These are phyloP conservation scores for Sarotherodon lohbergeri DNA, from an alignment of 2,113 vertebrate species.

Conservation along the genomic window DNA sequence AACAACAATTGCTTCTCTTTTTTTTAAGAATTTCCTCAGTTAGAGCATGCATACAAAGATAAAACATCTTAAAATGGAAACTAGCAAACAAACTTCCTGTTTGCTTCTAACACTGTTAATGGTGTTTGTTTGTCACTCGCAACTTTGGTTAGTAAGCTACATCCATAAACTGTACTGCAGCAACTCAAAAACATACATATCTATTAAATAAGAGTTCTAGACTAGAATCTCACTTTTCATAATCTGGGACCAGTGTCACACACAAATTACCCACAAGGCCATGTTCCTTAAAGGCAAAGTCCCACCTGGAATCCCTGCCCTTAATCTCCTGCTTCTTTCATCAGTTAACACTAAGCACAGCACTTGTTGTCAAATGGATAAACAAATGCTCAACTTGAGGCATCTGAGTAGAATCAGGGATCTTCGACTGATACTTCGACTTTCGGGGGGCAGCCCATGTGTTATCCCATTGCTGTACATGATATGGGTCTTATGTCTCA, in stretches of 20 bases:
- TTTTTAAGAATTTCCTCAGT: not conserved
- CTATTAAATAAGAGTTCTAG: not conserved
- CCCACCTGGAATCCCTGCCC: not conserved
- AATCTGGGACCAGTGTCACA: not conserved
- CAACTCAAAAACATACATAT: not conserved
- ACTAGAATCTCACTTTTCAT: not conserved
- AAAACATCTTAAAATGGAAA: not conserved
- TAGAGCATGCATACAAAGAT: not conserved
- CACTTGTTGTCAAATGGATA: not conserved
- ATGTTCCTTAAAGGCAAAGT: not conserved
- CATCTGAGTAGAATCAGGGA: not conserved
- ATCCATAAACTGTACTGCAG: not conserved
- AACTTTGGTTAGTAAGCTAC: not conserved
- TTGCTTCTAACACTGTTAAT: not conserved
- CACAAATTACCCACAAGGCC: not conserved
- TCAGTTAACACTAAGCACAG: not conserved
- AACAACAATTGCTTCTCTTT: not conserved
- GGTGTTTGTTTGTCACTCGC: not conserved
- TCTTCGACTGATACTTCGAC: not conserved
- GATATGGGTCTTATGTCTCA: conserved; percentile 30
- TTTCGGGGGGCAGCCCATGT: not conserved
- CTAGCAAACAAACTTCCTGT: not conserved
- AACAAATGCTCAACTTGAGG: not conserved
- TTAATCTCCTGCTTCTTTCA: not conserved
- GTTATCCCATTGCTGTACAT: conserved; percentile 12